Evolutionary conservation across 2,888 invertebrate genomes (phyloP).

Genomic region (Chaitophorus viminalis): DNA sequence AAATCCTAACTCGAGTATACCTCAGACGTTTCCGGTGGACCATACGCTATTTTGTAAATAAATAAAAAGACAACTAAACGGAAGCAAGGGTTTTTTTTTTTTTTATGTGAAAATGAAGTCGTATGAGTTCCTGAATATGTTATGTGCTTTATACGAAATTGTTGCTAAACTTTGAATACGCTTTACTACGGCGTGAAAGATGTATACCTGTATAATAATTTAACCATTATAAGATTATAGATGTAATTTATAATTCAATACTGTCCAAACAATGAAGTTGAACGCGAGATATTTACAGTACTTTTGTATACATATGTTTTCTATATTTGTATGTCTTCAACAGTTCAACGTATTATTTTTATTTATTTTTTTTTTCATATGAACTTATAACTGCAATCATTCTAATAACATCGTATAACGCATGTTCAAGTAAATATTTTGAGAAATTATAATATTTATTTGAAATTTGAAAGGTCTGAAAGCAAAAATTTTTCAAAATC

Average conservation of each 20-base stretch:
- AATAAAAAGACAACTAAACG: conserved; percentile 19
- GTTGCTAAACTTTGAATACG: background rate
- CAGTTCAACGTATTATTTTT: too few relatives aligned
- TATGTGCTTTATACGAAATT: background rate
- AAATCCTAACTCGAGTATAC: background rate
- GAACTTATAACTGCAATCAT: too few relatives aligned
- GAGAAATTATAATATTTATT: too few relatives aligned
- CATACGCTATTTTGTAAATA: conserved; percentile 2
- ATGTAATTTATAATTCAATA: too few relatives aligned
- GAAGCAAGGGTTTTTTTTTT: conserved; percentile 18
- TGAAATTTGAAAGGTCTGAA: too few relatives aligned
- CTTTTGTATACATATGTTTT: too few relatives aligned
- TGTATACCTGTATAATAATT: background rate
- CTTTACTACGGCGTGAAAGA: background rate
- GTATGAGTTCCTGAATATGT: conserved; percentile 3
- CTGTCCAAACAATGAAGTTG: background rate
- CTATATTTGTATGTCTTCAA: too few relatives aligned
- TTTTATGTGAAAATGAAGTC: background rate
- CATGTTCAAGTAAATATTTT: too few relatives aligned
- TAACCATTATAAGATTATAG: too few relatives aligned
- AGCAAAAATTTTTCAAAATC: background rate
- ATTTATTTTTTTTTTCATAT: too few relatives aligned
- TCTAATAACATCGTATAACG: too few relatives aligned
- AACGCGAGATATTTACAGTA: too few relatives aligned
- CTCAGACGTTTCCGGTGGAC: background rate